Base-by-base conservation (phyloP, 2,888 invertebrate species). In the Lepidocyrtinus sp. region DNA sequence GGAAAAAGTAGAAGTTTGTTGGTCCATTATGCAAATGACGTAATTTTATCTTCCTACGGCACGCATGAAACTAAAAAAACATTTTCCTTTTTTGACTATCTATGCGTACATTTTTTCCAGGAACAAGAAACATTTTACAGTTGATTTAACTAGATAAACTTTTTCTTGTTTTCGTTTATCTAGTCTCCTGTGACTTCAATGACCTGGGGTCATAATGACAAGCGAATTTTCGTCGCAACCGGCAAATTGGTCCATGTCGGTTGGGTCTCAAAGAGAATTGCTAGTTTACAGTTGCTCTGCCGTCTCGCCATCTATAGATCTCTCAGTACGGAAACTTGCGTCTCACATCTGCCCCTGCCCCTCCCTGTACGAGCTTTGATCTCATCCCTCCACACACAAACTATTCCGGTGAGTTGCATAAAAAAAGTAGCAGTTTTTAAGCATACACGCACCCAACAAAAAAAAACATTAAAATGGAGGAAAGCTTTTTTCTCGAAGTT, bases 151-250 rank as follows among this genome's bases (percentile, higher is more conserved):
- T 50, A 50, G 50, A 7, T 15, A 12, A 50, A 25, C 46, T 65
- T 80, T 77, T 67, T 72, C 64, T 80, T 76, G 70, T 75, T 82
- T 72, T 74, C 81, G 64, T 70, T 69, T 50, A 89, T 88, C 73
- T 88, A 95, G 94, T 92, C 94, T 85, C 93, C 94, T 2, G 95
- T 98, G 72, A 95, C 96, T 68, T 97, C 98, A 0, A 90, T 99
- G 87, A 98, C 98, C 7, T 99, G 99, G 99, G 99, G 98, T 26
- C 98, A 99, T 91, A 97, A 97, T 88, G 99, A 98, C 88, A 94
- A 96, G 86, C 92, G 99, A 26, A 91, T 99, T 85, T 98, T 99
- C 89, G 93, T 99, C 82, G 96, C 96, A 2, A 95, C 95, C 1
- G 98, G 98, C 15, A 94, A 95, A 64, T 87, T 83, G 24, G 93